Base-by-base conservation (phyloP, 2,797 vertebrate species). In the Sebastes itinus region DNA sequence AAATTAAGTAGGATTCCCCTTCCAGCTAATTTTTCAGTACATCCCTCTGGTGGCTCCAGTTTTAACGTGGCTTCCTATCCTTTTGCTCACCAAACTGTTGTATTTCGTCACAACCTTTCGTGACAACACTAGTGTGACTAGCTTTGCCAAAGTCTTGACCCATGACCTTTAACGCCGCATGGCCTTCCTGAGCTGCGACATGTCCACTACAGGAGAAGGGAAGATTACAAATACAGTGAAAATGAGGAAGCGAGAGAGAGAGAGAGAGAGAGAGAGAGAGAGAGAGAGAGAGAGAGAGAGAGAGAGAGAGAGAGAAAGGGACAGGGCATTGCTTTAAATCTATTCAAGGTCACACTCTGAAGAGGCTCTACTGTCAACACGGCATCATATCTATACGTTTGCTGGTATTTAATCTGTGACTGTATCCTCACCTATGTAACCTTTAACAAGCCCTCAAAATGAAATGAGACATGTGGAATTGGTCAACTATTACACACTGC, bases 361-460 rank as follows among this genome's bases (percentile, higher is more conserved):
- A 82, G 64, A 80, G 66, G 49, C 72, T 82, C 73, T 55, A 23
- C 62, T 74, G 83, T 90, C 81, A 87, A 87, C 83, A 84, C 20
- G 64, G 74, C 71, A 83, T 84, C 70, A 76, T 82, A 87, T 80
- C 81, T 79, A 72, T 72, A 87, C n/a, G 55, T 90, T 88, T 65
- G 69, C 56, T 72, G 63, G 66, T 90, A 77, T 89, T 91, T 88
- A 88, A 92, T 93, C 84, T 88, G 68, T 54, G 28, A 77, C 62
- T 28, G 12, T 18, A 49, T 72, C 69, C 80, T 88, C 82, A 89
- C 85, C 86, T 89, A 28, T 63, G 64, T 83, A 78, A 87, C 85
- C 90, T 93, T 86, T 92, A 89, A 89, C 92, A 91, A 84, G 83
- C 75, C 70, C 70, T 68, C 63, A 73, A 84, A 87, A 88, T 92